Percentiles rank a stretch among this genome's conserved stretches.
Conservation (phyloP, 1,140 invertebrate genomes). For the Drosophila persimilis region DNA sequence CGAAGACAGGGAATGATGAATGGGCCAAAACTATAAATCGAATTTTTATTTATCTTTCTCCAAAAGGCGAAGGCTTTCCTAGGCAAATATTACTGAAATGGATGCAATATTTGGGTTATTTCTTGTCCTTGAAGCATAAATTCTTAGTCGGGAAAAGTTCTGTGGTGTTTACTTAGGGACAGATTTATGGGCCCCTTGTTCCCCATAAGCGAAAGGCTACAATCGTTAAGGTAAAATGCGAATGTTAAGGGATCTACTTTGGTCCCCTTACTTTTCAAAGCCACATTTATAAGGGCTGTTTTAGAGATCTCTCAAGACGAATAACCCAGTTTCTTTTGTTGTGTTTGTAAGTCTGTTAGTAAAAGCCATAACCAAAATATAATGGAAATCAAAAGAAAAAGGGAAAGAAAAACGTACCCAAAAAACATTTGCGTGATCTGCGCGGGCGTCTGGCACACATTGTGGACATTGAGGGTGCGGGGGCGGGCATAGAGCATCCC, state of each 20-base stretch:
- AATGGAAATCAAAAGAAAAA: conserved; percentile 10
- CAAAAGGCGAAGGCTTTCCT: background rate
- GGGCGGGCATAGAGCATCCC: conserved; percentile 65
- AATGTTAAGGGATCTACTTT: too few species aligned
- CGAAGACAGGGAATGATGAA: conserved; percentile 14
- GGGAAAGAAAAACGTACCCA: conserved; percentile 72
- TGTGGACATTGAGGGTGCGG: conserved; percentile 77
- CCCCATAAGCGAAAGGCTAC: too few species aligned
- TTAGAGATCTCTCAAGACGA: too few species aligned
- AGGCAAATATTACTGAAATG: conserved; percentile 14
- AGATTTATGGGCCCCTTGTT: too few species aligned
- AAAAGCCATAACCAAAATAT: conserved; percentile 8
- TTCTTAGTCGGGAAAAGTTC: too few species aligned
- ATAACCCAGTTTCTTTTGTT: too few species aligned
- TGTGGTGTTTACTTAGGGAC: too few species aligned
- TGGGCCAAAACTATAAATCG: conserved; percentile 4
- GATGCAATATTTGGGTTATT: background rate
- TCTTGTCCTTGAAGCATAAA: too few species aligned
- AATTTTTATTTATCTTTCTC: conserved; percentile 11
- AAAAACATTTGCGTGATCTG: conserved; percentile 80
- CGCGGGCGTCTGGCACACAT: conserved; percentile 75
- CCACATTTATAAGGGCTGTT: too few species aligned
- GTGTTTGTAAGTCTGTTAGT: conserved; percentile 16
- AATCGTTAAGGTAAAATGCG: too few species aligned
- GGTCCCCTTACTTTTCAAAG: too few species aligned